Conservation (phyloP, 2,113 vertebrate genomes). For the mouse (Mus musculus) region GRCm39 chr1:113334001-113334500, state of each 20-base stretch:
- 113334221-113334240: background rate
- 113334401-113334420: background rate
- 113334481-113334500: background rate
- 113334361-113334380: background rate
- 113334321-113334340: background rate
- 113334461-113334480: background rate
- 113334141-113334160: background rate
- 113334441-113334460: background rate
- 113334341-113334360: conserved; percentile 21
- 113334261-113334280: conserved; percentile 5
- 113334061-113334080: background rate
- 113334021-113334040: background rate
- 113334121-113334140: background rate
- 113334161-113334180: background rate
- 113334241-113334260: conserved; percentile 27
- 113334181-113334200: background rate
- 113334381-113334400: background rate
- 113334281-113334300: conserved; percentile 28
- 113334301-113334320: background rate
- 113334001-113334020: background rate
- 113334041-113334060: background rate
- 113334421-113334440: background rate
- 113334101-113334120: background rate
- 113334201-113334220: background rate
- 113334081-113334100: background rate